These are phyloP conservation scores for Agriopis leucophaearia DNA, from an alignment of 2,888 invertebrate species.

Conservation along the genomic window DNA sequence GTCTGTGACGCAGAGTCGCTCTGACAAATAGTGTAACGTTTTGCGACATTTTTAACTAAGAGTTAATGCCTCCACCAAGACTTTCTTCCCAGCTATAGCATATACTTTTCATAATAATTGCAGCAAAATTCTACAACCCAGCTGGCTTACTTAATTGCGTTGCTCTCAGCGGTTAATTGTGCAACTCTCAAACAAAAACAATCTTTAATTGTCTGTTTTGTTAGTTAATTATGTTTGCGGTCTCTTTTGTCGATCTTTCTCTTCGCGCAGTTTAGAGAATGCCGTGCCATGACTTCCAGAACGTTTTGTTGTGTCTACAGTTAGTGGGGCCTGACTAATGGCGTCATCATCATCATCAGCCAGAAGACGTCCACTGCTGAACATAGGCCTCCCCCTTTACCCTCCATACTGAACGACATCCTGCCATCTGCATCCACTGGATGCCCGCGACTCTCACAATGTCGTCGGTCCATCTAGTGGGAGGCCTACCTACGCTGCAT, in stretches of 20 bases:
- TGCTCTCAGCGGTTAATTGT: constrained; percentile 14
- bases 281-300: constrained; percentile 15
- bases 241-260: constrained; percentile 28
- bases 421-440: too few species aligned
- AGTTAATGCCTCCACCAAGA: constrained; percentile 61
- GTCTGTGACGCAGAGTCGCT: constrained; percentile 76
- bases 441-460: too few species aligned
- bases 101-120: constrained; percentile 25
- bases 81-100: constrained; percentile 41
- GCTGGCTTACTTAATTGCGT: constrained; percentile 14
- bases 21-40: constrained; percentile 78
- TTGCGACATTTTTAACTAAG: constrained; percentile 75
- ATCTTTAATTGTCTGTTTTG: constrained; percentile 31
- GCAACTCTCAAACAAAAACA: constrained; percentile 30
- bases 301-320: constrained; percentile 6
- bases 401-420: too few species aligned
- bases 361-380: too few species aligned
- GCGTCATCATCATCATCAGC: too few species aligned
- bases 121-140: constrained; percentile 17
- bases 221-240: constrained; percentile 34
- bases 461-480: too few species aligned
- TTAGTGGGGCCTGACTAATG: too few species aligned
- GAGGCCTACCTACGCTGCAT: too few species aligned
- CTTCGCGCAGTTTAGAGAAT: constrained; percentile 6
- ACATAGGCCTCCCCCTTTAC: too few species aligned